Conservation (phyloP, 2,888 invertebrate species). For the Clanis bilineata region DNA sequence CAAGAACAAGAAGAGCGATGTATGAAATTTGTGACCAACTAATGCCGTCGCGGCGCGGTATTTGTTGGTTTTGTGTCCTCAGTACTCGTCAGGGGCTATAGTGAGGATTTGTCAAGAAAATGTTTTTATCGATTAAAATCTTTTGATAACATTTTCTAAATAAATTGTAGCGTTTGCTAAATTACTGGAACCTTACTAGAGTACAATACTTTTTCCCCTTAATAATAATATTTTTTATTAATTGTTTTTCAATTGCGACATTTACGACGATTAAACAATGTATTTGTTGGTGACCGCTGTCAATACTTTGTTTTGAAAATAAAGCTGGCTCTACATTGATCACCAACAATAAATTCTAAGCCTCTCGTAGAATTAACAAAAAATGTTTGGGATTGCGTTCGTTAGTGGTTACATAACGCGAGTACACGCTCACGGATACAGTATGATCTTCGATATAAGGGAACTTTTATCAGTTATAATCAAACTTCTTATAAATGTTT, state of each 20-base stretch:
- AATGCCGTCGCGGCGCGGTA: neutral
- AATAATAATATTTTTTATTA: too few species aligned
- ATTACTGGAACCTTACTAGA: neutral
- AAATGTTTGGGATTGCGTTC: neutral
- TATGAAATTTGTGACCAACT: neutral
- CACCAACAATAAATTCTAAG: neutral
- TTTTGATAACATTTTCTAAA: neutral
- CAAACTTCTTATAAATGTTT: too few species aligned
- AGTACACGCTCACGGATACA: neutral
- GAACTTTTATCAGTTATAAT: too few species aligned
- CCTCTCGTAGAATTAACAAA: neutral
- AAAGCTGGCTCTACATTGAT: neutral
- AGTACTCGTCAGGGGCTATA: neutral
- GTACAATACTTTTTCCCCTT: too few species aligned
- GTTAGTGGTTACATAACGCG: neutral
- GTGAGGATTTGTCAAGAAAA: slow-evolving; percentile 11
- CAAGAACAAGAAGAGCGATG: neutral
- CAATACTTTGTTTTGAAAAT: neutral
- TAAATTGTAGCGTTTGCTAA: neutral
- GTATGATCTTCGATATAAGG: neutral
- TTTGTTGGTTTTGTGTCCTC: neutral
- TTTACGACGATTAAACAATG: neutral
- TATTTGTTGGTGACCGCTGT: neutral
- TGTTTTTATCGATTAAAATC: slow-evolving; percentile 14
- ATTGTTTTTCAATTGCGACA: neutral